Conservation (phyloP, 2,113 vertebrate genomes). For the Theristicus caerulescens region DNA sequence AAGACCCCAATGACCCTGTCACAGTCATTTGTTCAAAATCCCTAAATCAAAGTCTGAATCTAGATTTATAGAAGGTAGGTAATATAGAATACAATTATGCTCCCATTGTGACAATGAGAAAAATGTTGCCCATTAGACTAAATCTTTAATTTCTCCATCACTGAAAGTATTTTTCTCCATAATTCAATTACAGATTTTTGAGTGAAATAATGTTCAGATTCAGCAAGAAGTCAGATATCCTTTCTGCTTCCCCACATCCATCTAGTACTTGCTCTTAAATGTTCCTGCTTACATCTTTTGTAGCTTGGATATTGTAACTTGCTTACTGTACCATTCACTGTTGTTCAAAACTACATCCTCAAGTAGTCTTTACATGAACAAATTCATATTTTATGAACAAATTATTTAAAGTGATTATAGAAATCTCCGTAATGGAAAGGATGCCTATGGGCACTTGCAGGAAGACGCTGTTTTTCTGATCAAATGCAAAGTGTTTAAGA, state of each 20-base stretch:
- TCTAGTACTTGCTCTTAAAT: not conserved
- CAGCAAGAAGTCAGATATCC: not conserved
- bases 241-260: not conserved
- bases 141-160: constrained; percentile 31
- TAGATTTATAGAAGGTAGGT: not conserved
- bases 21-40: not conserved
- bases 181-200: not conserved
- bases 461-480: not conserved
- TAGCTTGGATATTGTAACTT: not conserved
- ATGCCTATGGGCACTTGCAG: not conserved
- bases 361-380: not conserved
- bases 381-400: not conserved
- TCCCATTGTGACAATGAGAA: not conserved
- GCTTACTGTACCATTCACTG: not conserved
- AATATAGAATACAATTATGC: not conserved
- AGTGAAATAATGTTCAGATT: not conserved
- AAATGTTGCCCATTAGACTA: not conserved
- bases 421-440: not conserved
- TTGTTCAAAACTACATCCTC: not conserved
- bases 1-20: not conserved
- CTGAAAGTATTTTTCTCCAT: not conserved
- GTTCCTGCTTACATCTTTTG: not conserved
- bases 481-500: not conserved
- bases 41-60: not conserved
- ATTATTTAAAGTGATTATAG: not conserved